Evolutionary conservation across 2,888 invertebrate species (phyloP).

Genomic region (Idaea aversata): DNA sequence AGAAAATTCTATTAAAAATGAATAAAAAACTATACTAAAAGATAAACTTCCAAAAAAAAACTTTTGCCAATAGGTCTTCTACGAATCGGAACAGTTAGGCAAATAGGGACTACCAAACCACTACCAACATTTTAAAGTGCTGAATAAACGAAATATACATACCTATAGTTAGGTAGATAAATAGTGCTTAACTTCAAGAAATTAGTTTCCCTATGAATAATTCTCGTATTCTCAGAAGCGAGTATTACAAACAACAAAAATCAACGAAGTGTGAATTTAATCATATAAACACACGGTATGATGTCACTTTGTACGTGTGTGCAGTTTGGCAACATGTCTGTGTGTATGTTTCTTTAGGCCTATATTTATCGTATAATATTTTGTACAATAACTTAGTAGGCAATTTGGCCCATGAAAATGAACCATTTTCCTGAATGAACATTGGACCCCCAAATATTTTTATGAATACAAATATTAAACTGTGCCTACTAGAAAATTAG

Average conservation of each 20-base stretch:
- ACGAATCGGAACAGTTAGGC: not conserved
- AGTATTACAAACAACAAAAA: slow-evolving; percentile 14
- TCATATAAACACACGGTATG: slow-evolving; percentile 39
- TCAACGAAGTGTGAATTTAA: slow-evolving; percentile 48
- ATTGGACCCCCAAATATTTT: not conserved
- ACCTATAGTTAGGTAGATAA: not conserved
- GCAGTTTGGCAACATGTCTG: not conserved
- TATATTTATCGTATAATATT: not conserved
- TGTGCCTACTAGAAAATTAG: too few species aligned
- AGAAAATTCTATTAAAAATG: not conserved
- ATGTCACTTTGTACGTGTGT: slow-evolving; percentile 39
- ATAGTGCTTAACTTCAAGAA: slow-evolving; percentile 15
- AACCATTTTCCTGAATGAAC: not conserved
- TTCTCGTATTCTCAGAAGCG: slow-evolving; percentile 40
- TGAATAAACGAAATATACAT: not conserved
- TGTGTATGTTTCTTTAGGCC: not conserved
- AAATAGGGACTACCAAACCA: not conserved
- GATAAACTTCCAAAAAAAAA: too few species aligned
- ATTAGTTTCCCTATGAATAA: slow-evolving; percentile 41
- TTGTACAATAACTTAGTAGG: not conserved
- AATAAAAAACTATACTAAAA: too few species aligned
- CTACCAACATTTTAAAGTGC: not conserved
- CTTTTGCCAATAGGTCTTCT: not conserved
- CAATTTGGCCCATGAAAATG: not conserved
- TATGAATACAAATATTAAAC: too few species aligned